phyloP scores from a whole-genome alignment of 2,113 vertebrate species.

The Stegastes partitus region DNA sequence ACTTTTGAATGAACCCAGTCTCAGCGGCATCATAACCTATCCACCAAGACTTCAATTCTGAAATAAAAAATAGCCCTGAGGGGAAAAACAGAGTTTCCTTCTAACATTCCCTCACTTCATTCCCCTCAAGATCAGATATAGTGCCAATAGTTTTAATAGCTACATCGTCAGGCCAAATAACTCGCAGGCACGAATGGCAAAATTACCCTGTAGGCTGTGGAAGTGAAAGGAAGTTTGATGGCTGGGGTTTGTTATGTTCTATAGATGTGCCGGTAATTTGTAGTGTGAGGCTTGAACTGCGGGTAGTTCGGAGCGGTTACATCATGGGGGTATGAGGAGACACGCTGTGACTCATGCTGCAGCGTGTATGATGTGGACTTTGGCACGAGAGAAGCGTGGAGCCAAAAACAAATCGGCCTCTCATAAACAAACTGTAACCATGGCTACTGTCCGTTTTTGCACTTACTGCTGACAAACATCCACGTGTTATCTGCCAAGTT shows the following conservation, averaged over 20 bases:
- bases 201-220: slow-evolving; percentile 56
- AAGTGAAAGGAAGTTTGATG: slow-evolving; percentile 56
- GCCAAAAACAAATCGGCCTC: slow-evolving; percentile 60
- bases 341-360: slow-evolving; percentile 71
- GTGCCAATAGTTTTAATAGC: slow-evolving; percentile 60
- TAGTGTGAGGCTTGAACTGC: slow-evolving; percentile 59
- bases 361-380: slow-evolving; percentile 74
- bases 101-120: slow-evolving; percentile 58
- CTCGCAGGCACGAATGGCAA: slow-evolving; percentile 59
- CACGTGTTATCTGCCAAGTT: slow-evolving; percentile 28
- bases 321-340: slow-evolving; percentile 63
- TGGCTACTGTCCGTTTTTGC: slow-evolving; percentile 60
- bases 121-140: slow-evolving; percentile 59
- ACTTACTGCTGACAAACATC: slow-evolving; percentile 60
- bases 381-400: slow-evolving; percentile 56
- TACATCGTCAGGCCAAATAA: slow-evolving; percentile 64
- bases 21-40: slow-evolving; percentile 37
- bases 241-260: slow-evolving; percentile 57
- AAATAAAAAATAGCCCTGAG: slow-evolving; percentile 50
- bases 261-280: slow-evolving; percentile 72
- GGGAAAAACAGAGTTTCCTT: slow-evolving; percentile 59
- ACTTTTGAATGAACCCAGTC: slow-evolving; percentile 28
- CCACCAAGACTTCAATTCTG: slow-evolving; percentile 45
- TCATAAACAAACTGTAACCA: slow-evolving; percentile 72
- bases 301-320: slow-evolving; percentile 67